Evolutionary conservation across 2,113 vertebrate species (phyloP), one percentile per base, ranked within the genome.

Genomic region (Bujurquina vittata): DNA sequence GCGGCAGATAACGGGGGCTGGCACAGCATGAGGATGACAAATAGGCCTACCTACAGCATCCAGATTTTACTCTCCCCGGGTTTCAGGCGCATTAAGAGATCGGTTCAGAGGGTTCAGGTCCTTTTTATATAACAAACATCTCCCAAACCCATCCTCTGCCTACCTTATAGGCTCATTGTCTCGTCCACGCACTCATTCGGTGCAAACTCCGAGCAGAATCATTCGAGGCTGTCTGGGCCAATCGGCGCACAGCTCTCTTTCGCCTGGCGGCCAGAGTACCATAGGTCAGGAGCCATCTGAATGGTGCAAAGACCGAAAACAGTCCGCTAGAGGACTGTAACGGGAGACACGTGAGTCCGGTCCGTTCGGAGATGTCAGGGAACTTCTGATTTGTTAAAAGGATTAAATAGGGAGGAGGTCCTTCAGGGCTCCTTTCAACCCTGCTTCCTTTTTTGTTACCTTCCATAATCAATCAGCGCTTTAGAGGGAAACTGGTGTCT

Each of bases 151-250:
- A 35, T 59, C 40, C 20, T 75, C 61, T 31, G 31, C 20, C 60
- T 52, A 67, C 5, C 57, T 67, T n/a, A 62, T 67, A 46, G 79
- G 59, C 69, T 81, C 62, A 80, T 62, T 29, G 29, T 61, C 58
- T 85, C 89, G 57, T 76, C 82, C 89, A 69, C 80, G 62, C 81
- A 60, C 87, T 93, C 76, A 62, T 63, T 77, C 87, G 58, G 23
- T 77, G 35, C 77, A 75, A 92, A 92, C 86, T 94, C 92, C 87
- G 61, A 86, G 74, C 87, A 29, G 92, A 63, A 95, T 95, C 94
- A 85, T 95, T 94, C 95, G 95, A 95, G 88, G 46, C 3, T 77
- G 57, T 85, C 20, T 91, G 91, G 62, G 76, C 89, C 94, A 87
- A 92, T 89, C 46, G 65, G 88, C 23, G 85, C 11, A 10, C 85